Conservation (phyloP, 2,113 vertebrate species). For the Ailuropoda melanoleuca region DNA sequence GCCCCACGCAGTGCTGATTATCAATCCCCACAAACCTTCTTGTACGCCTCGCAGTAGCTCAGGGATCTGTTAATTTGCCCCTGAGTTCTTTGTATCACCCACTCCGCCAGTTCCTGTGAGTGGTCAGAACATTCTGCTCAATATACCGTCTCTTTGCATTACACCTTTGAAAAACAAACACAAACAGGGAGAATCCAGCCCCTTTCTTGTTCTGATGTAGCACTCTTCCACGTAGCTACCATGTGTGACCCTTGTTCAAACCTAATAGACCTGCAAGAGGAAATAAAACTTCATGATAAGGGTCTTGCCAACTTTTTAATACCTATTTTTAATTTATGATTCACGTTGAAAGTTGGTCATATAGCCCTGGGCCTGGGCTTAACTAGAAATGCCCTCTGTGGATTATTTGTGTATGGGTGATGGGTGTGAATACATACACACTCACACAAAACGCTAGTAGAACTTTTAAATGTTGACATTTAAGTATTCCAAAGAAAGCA, state of each 20-base stretch:
- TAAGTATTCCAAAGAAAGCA: constrained; percentile 4
- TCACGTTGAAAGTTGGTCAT: not conserved
- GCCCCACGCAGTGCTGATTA: no score
- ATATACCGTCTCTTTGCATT: not conserved
- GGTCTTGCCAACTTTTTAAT: constrained; percentile 44
- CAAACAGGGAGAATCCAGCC: not conserved
- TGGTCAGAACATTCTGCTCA: not conserved
- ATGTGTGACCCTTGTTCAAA: not conserved
- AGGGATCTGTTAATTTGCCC: not conserved
- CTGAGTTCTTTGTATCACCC: not conserved
- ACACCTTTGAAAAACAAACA: not conserved
- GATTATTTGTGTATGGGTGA: not conserved
- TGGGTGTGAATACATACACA: not conserved
- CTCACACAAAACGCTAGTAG: not conserved
- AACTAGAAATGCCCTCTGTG: not conserved
- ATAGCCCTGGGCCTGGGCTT: not conserved
- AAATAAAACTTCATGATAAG: constrained; percentile 22
- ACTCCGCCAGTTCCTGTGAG: not conserved
- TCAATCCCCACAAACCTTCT: not conserved
- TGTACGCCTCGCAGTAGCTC: not conserved
- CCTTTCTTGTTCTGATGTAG: not conserved
- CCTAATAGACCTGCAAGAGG: not conserved
- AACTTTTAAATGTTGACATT: not conserved
- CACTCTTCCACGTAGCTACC: not conserved
- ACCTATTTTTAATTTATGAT: constrained; percentile 41